phyloP scores from a whole-genome alignment of 64 coral and sea anemone genomes.

The Astreopora myriophthalma region DNA sequence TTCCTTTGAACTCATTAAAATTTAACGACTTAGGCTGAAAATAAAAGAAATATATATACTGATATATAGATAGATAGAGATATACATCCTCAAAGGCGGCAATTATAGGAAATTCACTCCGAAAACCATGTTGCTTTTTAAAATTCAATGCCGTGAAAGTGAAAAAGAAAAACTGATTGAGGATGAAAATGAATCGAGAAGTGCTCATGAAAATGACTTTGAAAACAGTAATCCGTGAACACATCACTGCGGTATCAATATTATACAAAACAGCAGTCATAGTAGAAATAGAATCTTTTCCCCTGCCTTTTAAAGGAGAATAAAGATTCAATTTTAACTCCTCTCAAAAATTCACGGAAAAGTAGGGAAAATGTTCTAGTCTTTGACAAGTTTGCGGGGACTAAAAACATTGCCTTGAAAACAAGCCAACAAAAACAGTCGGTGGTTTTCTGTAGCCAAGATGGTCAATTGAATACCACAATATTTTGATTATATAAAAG shows the following conservation, averaged over 20 bases:
- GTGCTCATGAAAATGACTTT: background rate
- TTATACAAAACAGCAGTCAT: no score
- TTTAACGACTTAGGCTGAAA: background rate
- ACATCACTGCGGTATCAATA: no score
- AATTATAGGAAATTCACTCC: background rate
- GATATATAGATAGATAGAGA: no score
- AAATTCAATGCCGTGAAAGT: no score
- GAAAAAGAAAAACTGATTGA: no score
- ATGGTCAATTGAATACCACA: conserved; percentile 29
- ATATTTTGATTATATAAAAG: conserved; percentile 31
- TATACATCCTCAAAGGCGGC: background rate
- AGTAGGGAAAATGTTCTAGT: background rate
- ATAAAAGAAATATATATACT: no score
- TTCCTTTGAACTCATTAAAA: conserved; percentile 5
- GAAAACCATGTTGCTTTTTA: no score
- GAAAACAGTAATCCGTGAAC: no score
- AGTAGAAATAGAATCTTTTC: background rate
- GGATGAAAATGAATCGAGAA: no score
- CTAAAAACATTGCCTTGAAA: background rate
- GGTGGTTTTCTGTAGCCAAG: background rate
- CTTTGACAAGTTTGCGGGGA: background rate
- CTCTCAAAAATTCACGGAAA: background rate
- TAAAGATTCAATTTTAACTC: background rate
- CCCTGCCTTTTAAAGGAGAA: background rate
- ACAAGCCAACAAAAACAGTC: background rate